Conservation (phyloP, 1,140 invertebrate species). For the Subanguina moxae region DNA sequence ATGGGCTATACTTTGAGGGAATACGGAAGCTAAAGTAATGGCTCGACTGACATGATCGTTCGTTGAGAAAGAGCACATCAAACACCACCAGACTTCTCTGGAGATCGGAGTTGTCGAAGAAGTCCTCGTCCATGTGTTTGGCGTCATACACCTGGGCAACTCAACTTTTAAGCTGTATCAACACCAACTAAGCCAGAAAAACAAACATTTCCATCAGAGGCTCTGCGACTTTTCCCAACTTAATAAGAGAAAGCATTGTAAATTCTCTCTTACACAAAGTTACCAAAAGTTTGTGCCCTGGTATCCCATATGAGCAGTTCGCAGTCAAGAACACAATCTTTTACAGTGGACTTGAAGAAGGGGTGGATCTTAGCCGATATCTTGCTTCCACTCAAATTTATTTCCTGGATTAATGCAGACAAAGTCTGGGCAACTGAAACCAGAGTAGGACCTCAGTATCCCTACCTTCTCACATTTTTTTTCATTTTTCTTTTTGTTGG, state of each 20-base stretch:
- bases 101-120: slow-evolving; percentile 15
- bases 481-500: no score
- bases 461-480: no score
- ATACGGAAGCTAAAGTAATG: no score
- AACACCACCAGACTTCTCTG: slow-evolving; percentile 15
- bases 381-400: no score
- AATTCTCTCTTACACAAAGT: no score
- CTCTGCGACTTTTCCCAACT: slow-evolving; percentile 45
- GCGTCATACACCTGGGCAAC: slow-evolving; percentile 28
- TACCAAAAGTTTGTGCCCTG: slow-evolving; percentile 25
- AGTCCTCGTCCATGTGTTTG: slow-evolving; percentile 43
- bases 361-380: slow-evolving; percentile 31
- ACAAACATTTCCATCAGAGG: slow-evolving; percentile 29
- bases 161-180: not conserved
- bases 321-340: slow-evolving; percentile 43
- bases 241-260: slow-evolving; percentile 5
- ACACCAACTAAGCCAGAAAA: not conserved
- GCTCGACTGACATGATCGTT: slow-evolving; percentile 1
- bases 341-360: slow-evolving; percentile 27
- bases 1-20: no score
- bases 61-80: slow-evolving; percentile 19
- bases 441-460: no score
- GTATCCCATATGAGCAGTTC: slow-evolving; percentile 43
- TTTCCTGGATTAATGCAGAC: no score
- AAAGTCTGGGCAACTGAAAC: no score